Conservation (phyloP, 2,888 invertebrate species). For the Diaprepes abbreviatus region DNA sequence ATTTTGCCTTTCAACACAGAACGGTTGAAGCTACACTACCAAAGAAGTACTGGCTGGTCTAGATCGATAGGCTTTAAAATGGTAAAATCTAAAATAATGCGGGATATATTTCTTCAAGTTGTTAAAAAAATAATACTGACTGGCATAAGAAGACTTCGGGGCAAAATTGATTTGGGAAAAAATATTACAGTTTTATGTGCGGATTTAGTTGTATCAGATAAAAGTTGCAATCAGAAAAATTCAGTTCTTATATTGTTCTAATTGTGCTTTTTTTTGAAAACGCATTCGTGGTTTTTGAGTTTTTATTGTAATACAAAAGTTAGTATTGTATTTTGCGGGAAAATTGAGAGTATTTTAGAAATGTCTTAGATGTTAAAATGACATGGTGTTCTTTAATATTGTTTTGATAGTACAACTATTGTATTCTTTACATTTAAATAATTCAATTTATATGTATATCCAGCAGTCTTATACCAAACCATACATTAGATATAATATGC, state of each 20-base stretch:
- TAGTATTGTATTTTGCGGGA: too few relatives aligned
- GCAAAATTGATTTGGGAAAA: not conserved
- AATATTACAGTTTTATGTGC: constrained; percentile 17
- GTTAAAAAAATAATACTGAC: constrained; percentile 29
- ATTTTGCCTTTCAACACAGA: constrained; percentile 3
- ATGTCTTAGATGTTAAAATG: too few relatives aligned
- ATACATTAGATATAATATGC: not conserved
- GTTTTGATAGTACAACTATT: too few relatives aligned
- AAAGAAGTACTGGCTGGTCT: constrained; percentile 3
- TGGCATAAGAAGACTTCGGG: constrained; percentile 29
- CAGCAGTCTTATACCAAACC: constrained; percentile 27
- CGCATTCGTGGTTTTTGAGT: too few relatives aligned
- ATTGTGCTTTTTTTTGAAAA: too few relatives aligned
- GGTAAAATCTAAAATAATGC: constrained; percentile 12
- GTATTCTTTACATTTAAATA: too few relatives aligned
- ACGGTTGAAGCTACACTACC: not conserved
- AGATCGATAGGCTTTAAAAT: not conserved
- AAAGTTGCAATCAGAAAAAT: not conserved
- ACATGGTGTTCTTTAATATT: too few relatives aligned
- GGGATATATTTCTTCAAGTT: not conserved
- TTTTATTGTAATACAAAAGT: too few relatives aligned
- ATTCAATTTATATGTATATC: not conserved
- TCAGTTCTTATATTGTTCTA: constrained; percentile 9
- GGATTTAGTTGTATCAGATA: constrained; percentile 9
- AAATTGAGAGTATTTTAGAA: too few relatives aligned